Evolutionary conservation across 2,113 vertebrate species (phyloP).

Genomic region (Gymnarchus niloticus): DNA sequence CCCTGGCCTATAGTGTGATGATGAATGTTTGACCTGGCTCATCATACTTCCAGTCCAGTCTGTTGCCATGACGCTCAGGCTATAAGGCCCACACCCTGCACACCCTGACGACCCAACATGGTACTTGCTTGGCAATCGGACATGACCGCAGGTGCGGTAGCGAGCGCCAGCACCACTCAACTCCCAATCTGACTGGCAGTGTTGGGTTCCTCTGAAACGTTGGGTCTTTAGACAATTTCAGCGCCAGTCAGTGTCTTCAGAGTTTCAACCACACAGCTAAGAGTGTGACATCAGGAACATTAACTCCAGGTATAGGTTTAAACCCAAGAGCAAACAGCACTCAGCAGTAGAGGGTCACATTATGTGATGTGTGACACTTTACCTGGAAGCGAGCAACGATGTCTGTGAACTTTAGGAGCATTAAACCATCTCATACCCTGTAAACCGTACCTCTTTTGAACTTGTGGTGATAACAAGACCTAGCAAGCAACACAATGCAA

Average conservation of each 20-base stretch:
- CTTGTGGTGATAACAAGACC: neutral
- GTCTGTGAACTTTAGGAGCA: neutral
- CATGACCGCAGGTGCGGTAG: no score
- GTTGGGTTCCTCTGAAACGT: neutral
- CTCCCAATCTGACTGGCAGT: neutral
- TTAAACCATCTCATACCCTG: neutral
- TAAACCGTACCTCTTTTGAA: neutral
- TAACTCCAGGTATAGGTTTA: neutral
- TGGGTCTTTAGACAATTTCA: neutral
- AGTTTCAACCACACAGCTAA: neutral
- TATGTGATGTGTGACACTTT: neutral
- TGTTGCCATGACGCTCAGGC: neutral
- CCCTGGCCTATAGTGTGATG: neutral
- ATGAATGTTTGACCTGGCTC: neutral
- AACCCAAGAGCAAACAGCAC: neutral
- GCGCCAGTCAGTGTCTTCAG: neutral
- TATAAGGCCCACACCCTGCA: neutral
- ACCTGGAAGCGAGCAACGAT: neutral
- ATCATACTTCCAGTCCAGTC: neutral
- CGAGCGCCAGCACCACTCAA: neutral
- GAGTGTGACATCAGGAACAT: neutral
- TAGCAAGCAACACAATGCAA: neutral
- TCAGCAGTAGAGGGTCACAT: no score
- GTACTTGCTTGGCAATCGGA: neutral
- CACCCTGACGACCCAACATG: neutral